These are phyloP conservation scores for Villa cingulata DNA, from an alignment of 2,888 invertebrate species.

Conservation along the genomic window DNA sequence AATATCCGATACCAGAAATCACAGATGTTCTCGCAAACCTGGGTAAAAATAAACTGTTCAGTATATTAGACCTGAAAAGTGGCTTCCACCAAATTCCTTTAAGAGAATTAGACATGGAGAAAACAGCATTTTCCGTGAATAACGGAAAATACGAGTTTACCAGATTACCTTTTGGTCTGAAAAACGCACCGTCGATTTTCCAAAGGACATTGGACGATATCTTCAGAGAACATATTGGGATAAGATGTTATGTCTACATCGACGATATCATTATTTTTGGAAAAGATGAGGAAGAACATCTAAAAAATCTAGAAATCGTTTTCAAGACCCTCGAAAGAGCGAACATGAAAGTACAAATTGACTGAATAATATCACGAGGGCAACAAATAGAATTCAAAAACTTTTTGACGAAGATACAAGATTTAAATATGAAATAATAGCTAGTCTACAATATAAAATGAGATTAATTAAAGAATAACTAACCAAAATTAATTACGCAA, in stretches of 20 bases:
- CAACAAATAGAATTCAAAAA: slow-evolving; percentile 1
- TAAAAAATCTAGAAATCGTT: slow-evolving; percentile 4
- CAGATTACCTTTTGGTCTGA: not conserved
- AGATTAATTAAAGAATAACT: slow-evolving; percentile 10
- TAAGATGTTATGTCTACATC: slow-evolving; percentile 8
- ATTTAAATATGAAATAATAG: not conserved
- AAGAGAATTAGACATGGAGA: not conserved
- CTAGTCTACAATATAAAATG: slow-evolving; percentile 4
- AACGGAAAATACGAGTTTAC: slow-evolving; percentile 2
- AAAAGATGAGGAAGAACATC: slow-evolving; percentile 7
- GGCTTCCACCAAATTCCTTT: slow-evolving; percentile 2
- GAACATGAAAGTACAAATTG: slow-evolving; percentile 11
- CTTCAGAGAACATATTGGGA: slow-evolving; percentile 8
- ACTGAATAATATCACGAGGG: slow-evolving; percentile 3
- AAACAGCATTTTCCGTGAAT: not conserved
- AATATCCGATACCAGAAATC: no score
- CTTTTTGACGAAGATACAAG: not conserved
- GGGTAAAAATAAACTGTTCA: slow-evolving; percentile 1
- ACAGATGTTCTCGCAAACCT: no score
- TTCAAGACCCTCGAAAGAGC: slow-evolving; percentile 7
- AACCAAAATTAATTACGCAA: slow-evolving; percentile 10
- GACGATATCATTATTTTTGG: slow-evolving; percentile 10
- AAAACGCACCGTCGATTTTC: slow-evolving; percentile 2
- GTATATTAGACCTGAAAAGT: not conserved
- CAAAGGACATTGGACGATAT: not conserved